phyloP scores from a whole-genome alignment of 2,113 vertebrate genomes.

The Rhinogobius similis region DNA sequence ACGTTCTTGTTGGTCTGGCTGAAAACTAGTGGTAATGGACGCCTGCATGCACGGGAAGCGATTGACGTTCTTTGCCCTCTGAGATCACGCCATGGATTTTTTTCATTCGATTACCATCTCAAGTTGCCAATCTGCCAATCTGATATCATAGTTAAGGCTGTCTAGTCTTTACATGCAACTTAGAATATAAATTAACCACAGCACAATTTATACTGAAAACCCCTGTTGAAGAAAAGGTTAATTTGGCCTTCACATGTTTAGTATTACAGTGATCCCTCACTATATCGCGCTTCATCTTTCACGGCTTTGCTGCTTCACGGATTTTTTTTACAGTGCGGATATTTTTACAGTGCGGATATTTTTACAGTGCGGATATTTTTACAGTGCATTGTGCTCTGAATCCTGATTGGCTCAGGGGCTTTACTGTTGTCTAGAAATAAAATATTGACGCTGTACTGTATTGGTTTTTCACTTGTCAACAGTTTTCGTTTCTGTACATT shows the following conservation, averaged over 20 bases:
- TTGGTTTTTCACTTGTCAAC: no score
- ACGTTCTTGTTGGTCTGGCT: conserved; percentile 36
- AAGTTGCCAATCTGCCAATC: conserved; percentile 46
- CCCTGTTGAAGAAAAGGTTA: background rate
- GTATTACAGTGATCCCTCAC: no score
- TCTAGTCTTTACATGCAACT: conserved; percentile 26
- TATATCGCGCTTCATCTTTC: no score
- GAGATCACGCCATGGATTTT: conserved; percentile 47
- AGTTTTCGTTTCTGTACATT: no score
- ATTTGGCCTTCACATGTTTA: background rate
- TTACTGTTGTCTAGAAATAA: no score
- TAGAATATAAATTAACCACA: conserved; percentile 53
- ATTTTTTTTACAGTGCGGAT: no score
- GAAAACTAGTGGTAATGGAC: conserved; percentile 52
- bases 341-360: no score
- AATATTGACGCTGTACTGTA: no score
- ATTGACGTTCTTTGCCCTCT: conserved; percentile 49
- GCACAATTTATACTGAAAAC: background rate
- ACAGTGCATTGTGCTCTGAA: no score
- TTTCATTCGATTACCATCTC: conserved; percentile 45
- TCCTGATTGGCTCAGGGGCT: no score
- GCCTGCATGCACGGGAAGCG: conserved; percentile 46
- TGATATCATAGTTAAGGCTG: conserved; percentile 46
- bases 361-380: no score
- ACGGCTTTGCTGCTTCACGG: no score